Percentiles rank a stretch among this genome's conserved stretches.
Conservation (phyloP, 2,888 invertebrate genomes). For the Thysanoteuthis rhombus region DNA sequence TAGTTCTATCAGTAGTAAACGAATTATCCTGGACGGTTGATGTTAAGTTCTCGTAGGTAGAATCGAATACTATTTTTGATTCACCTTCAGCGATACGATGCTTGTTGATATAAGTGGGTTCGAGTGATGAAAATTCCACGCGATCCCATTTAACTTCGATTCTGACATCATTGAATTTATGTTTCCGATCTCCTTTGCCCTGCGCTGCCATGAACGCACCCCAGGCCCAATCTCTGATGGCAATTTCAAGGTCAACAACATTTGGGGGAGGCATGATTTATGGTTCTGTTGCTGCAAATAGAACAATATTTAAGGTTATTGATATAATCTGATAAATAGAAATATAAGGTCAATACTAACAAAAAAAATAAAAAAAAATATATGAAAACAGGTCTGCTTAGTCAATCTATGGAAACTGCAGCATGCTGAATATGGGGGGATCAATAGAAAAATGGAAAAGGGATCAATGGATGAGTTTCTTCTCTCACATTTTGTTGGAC, state of each 20-base stretch:
- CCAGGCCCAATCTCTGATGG: constrained; percentile 66
- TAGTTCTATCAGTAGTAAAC: constrained; percentile 63
- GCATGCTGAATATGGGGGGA: no score
- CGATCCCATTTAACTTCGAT: constrained; percentile 67
- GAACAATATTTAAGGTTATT: no score
- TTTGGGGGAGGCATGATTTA: constrained; percentile 48
- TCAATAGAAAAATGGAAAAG: no score
- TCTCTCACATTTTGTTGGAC: no score
- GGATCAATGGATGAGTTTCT: no score
- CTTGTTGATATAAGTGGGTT: constrained; percentile 56
- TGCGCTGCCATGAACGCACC: constrained; percentile 63
- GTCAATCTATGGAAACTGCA: no score
- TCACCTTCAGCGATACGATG: constrained; percentile 47
- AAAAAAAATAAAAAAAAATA: no score
- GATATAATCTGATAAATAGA: no score
- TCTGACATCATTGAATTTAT: constrained; percentile 59
- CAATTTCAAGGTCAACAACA: constrained; percentile 61
- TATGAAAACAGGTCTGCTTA: no score
- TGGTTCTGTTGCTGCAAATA: neutral
- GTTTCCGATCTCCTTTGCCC: constrained; percentile 54
- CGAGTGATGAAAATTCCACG: constrained; percentile 62
- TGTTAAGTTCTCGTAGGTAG: constrained; percentile 65
- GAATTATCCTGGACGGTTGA: constrained; percentile 61
- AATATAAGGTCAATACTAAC: no score
- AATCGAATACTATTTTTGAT: constrained; percentile 58